Percentiles rank a stretch among this genome's conserved stretches.
Evolutionary conservation across 2,113 vertebrate species (phyloP).

Genomic region (Lycaon pictus): DNA sequence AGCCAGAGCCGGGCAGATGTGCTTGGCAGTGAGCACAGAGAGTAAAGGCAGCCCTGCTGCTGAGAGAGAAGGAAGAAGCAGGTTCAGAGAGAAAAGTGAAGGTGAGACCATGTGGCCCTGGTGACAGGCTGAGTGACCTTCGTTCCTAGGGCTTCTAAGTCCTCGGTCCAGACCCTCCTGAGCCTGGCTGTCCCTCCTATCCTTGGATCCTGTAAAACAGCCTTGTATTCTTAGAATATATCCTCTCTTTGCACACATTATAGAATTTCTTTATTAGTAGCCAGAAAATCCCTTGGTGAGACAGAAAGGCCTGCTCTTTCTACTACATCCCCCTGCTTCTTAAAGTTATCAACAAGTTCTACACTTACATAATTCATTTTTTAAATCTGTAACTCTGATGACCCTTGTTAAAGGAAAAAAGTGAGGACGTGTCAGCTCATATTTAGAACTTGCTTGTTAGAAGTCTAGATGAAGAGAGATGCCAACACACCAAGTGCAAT

Average conservation of each 20-base stretch:
- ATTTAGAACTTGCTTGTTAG: constrained; percentile 46
- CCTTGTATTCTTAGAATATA: neutral
- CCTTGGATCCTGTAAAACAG: neutral
- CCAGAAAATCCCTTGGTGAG: neutral
- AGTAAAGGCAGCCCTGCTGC: neutral
- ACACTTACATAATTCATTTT: neutral
- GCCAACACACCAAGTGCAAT: neutral
- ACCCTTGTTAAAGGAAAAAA: neutral
- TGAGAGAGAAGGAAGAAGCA: neutral
- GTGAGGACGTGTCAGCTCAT: neutral
- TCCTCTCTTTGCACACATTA: neutral
- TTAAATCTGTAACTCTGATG: neutral
- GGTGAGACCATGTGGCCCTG: neutral
- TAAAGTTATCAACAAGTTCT: constrained; percentile 11
- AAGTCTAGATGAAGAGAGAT: constrained; percentile 56
- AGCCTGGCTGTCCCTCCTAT: neutral
- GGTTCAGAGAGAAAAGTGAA: neutral
- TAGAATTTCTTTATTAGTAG: neutral
- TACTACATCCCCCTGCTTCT: neutral
- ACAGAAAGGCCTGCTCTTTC: constrained; percentile 17
- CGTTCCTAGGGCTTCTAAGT: neutral
- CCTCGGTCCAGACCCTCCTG: neutral
- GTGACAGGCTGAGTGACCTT: neutral
- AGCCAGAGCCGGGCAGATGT: neutral
- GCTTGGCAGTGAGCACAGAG: neutral